Evolutionary conservation across 2,113 vertebrate genomes (phyloP).

Genomic region (Nymphicus hollandicus): DNA sequence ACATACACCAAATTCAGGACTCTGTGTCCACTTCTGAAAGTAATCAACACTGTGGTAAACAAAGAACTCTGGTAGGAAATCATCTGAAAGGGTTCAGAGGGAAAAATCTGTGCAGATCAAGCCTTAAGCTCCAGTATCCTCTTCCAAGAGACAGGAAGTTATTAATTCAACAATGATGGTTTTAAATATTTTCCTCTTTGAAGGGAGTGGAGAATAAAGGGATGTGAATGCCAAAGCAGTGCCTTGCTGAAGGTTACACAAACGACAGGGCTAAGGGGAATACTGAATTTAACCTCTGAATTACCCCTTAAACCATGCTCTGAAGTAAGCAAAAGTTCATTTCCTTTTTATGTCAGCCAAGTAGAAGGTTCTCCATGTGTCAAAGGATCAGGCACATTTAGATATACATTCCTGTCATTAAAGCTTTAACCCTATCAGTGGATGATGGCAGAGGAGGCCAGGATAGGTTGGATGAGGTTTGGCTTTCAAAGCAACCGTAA

Average conservation of each 20-base stretch:
- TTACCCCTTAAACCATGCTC: not conserved
- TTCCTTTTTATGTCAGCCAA: not conserved
- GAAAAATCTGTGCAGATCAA: not conserved
- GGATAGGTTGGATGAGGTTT: not conserved
- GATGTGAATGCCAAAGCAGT: not conserved
- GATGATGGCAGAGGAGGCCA: not conserved
- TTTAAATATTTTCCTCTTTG: not conserved
- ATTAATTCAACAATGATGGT: not conserved
- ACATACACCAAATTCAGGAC: not conserved
- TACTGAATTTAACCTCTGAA: not conserved
- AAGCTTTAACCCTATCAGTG: not conserved
- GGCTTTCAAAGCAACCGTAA: constrained; percentile 1
- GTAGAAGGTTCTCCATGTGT: not conserved
- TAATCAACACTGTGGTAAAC: not conserved
- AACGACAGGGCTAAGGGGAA: not conserved
- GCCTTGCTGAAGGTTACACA: not conserved
- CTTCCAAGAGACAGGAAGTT: not conserved
- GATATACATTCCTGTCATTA: not conserved
- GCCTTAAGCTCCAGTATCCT: not conserved
- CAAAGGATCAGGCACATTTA: not conserved
- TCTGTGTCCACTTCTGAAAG: not conserved
- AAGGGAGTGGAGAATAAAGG: not conserved
- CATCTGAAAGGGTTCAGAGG: not conserved
- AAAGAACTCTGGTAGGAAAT: not conserved
- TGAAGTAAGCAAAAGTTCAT: not conserved